Percentiles rank a stretch among this genome's conserved stretches.
These are phyloP conservation scores for Rutpela maculata DNA, from an alignment of 2,888 invertebrate genomes.

Conservation along the genomic window DNA sequence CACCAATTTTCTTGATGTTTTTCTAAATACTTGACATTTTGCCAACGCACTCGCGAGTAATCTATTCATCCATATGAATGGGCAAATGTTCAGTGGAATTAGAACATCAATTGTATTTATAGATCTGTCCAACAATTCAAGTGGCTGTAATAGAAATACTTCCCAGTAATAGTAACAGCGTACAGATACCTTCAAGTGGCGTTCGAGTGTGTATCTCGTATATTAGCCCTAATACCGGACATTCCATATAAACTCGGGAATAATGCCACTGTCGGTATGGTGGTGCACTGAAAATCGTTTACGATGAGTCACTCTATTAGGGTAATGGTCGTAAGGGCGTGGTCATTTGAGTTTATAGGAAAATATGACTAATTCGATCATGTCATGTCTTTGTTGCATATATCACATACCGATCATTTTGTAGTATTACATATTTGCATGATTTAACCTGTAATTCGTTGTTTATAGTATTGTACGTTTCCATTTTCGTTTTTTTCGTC, in stretches of 20 bases:
- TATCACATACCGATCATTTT: not conserved
- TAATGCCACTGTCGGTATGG: constrained; percentile 5
- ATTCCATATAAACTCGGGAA: constrained; percentile 26
- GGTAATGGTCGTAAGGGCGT: constrained; percentile 26
- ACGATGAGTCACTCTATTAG: constrained; percentile 40
- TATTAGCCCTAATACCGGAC: constrained; percentile 30
- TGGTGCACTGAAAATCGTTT: constrained; percentile 31
- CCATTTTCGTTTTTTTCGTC: no score
- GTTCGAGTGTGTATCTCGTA: constrained; percentile 4
- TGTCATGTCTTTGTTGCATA: not conserved
- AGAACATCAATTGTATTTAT: constrained; percentile 32
- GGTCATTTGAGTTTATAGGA: not conserved
- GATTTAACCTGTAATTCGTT: not conserved
- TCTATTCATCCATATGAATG: constrained; percentile 24
- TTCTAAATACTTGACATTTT: not conserved
- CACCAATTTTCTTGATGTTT: not conserved
- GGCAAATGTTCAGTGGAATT: not conserved
- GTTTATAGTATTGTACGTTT: not conserved
- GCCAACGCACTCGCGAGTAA: constrained; percentile 13
- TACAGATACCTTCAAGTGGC: constrained; percentile 31
- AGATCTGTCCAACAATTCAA: constrained; percentile 18
- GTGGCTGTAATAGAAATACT: constrained; percentile 26
- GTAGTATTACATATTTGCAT: not conserved
- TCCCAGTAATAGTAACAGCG: constrained; percentile 22
- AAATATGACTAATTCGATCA: not conserved